phyloP scores from a whole-genome alignment of 2,113 vertebrate genomes.

The Sterna hirundo region DNA sequence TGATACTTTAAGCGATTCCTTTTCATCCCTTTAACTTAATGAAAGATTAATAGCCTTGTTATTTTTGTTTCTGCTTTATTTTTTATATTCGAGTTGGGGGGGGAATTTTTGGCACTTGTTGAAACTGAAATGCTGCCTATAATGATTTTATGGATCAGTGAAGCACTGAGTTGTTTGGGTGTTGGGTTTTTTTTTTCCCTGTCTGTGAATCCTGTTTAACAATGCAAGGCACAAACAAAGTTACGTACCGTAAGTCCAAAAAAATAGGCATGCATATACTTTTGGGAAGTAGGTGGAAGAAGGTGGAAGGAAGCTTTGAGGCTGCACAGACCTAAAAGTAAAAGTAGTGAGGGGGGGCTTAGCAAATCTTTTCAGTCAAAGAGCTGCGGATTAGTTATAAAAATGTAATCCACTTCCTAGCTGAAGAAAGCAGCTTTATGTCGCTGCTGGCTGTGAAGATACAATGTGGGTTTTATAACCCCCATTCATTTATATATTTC shows the following conservation, averaged over 20 bases:
- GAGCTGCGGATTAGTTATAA: slow-evolving; percentile 40
- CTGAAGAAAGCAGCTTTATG: slow-evolving; percentile 52
- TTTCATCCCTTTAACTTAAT: slow-evolving; percentile 99
- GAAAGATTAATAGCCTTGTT: slow-evolving; percentile 99
- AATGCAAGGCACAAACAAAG: slow-evolving; percentile 3
- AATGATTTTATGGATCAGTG: slow-evolving; percentile 83
- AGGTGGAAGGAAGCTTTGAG: neutral
- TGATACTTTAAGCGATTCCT: slow-evolving; percentile 97
- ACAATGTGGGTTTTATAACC: slow-evolving; percentile 14
- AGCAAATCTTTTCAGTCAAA: slow-evolving; percentile 50
- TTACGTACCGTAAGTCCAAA: neutral
- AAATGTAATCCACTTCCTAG: slow-evolving; percentile 63
- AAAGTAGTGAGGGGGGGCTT: neutral
- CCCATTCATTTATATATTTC: neutral
- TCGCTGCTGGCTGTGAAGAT: slow-evolving; percentile 43
- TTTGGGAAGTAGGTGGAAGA: neutral
- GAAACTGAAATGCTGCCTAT: slow-evolving; percentile 72
- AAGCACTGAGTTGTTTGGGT: slow-evolving; percentile 49
- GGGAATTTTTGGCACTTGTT: slow-evolving; percentile 81
- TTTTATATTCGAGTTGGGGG: slow-evolving; percentile 79
- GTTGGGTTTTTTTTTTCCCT: neutral
- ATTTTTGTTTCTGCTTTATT: slow-evolving; percentile 96
- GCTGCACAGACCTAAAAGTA: slow-evolving; percentile 12
- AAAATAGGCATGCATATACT: neutral
- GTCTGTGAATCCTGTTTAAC: slow-evolving; percentile 28